A percentile compares a stretch with the other conserved stretches of the same genome.
These are phyloP conservation scores for Streptopelia turtur DNA, from an alignment of 2,797 vertebrate species.

Conservation along the genomic window DNA sequence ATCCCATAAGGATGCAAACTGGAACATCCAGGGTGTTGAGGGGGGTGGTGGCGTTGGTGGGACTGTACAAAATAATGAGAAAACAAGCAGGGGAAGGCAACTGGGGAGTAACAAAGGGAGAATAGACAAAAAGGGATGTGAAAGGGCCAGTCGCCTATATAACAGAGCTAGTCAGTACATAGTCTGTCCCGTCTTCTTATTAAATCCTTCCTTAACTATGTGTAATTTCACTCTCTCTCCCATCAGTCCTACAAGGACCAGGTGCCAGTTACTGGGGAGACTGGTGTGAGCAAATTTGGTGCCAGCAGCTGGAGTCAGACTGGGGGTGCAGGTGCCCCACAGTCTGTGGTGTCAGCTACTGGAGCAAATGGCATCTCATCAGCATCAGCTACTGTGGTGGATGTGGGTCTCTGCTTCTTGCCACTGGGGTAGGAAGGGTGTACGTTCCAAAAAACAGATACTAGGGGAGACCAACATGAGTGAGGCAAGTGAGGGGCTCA, in stretches of 20 bases:
- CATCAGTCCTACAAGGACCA: neutral
- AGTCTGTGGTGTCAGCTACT: neutral
- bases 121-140: neutral
- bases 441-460: neutral
- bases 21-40: neutral
- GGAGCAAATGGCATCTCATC: neutral
- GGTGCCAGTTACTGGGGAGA: accelerated
- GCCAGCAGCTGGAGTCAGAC: neutral
- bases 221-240: neutral
- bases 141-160: neutral
- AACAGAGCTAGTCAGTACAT: neutral
- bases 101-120: neutral
- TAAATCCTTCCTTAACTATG: neutral
- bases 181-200: neutral
- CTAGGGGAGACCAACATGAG: neutral
- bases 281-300: neutral
- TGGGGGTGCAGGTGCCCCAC: accelerated
- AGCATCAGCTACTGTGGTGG: neutral
- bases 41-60: neutral
- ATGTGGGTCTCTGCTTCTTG: neutral
- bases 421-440: neutral
- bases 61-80: neutral
- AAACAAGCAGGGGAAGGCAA: neutral
- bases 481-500: neutral
- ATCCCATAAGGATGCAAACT: neutral